A percentile compares a stretch with the other conserved stretches of the same genome.
Conservation (phyloP, 2,797 vertebrate genomes). For the Scyliorhinus canicula region DNA sequence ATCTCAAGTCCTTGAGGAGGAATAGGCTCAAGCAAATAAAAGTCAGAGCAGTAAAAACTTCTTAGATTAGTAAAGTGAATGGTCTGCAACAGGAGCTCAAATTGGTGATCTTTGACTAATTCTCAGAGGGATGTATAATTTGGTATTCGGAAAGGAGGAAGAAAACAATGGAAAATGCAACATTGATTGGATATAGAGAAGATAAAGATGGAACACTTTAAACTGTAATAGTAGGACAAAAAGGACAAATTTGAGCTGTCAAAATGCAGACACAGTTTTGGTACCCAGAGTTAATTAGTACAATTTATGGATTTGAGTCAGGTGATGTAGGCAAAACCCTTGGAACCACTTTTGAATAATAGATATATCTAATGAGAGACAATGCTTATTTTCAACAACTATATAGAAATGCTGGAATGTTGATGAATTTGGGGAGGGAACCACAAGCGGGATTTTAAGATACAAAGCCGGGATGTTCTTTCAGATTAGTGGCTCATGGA, state of each 20-base stretch:
- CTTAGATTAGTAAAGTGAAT: neutral
- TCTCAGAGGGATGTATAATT: neutral
- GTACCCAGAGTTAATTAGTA: neutral
- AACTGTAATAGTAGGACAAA: neutral
- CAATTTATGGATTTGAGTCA: neutral
- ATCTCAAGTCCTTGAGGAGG: neutral
- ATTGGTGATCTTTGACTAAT: neutral
- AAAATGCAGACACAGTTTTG: too few species aligned
- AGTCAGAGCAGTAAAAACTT: neutral
- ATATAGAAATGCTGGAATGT: neutral
- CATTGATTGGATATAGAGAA: neutral
- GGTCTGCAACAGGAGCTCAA: neutral
- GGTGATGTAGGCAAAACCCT: neutral
- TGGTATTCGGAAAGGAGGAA: neutral
- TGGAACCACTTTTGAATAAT: neutral
- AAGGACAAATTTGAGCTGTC: too few species aligned
- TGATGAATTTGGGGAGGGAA: too few species aligned
- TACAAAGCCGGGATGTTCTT: neutral
- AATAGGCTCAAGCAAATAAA: neutral
- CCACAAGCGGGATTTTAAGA: neutral
- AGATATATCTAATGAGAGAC: neutral
- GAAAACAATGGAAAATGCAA: neutral
- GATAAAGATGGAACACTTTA: neutral
- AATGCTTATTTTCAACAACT: neutral
- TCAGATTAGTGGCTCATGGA: neutral